Conservation (phyloP, 2,888 invertebrate genomes). For the Papilio demoleus region DNA sequence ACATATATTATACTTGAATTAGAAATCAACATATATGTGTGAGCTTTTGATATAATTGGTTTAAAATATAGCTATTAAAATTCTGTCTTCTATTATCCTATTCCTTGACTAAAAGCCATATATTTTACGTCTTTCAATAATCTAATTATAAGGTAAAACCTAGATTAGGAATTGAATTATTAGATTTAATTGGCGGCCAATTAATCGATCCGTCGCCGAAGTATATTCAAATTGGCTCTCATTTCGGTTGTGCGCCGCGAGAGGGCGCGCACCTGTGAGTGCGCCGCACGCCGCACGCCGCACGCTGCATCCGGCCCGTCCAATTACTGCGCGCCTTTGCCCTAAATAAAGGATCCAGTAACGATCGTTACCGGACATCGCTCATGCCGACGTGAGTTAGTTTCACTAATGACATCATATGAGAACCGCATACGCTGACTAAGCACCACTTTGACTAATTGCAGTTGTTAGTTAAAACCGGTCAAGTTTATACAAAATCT, state of each 20-base stretch:
- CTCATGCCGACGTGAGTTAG: conserved; percentile 57
- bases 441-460: conserved; percentile 34
- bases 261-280: conserved; percentile 74
- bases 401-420: conserved; percentile 60
- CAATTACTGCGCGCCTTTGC: conserved; percentile 72
- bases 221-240: conserved; percentile 77
- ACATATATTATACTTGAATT: conserved; percentile 10
- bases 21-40: background rate
- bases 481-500: conserved; percentile 30
- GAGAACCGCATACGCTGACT: conserved; percentile 37
- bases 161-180: conserved; percentile 14
- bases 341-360: conserved; percentile 69
- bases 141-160: background rate
- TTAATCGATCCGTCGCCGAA: conserved; percentile 73
- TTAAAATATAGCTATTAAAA: background rate
- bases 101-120: no score
- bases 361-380: conserved; percentile 66
- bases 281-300: conserved; percentile 71
- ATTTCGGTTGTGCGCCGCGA: conserved; percentile 69
- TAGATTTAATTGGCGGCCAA: conserved; percentile 53
- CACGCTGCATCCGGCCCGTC: conserved; percentile 72
- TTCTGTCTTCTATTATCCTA: background rate
- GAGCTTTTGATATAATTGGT: background rate
- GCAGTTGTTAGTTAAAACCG: conserved; percentile 28
- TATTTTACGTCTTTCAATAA: no score